Percentiles rank a stretch among this genome's conserved stretches.
Conservation (phyloP, 2,888 invertebrate species). For the Drosophila mulleri region DNA sequence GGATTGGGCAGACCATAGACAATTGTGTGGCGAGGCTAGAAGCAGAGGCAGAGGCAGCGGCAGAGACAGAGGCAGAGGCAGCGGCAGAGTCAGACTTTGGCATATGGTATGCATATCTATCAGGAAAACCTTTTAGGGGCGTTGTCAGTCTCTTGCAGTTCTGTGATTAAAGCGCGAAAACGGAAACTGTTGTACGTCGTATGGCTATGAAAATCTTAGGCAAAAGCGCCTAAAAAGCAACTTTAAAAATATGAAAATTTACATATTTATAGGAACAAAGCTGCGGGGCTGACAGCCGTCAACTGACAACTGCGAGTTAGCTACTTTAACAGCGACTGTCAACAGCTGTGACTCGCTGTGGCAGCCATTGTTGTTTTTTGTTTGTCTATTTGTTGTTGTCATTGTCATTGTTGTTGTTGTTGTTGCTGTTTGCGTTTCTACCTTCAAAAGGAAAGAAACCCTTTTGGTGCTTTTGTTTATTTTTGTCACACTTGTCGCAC, state of each 20-base stretch:
- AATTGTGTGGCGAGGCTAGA: neutral
- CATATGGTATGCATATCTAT: slow-evolving; percentile 44
- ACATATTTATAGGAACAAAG: slow-evolving; percentile 24
- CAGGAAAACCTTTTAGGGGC: slow-evolving; percentile 16
- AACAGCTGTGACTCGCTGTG: slow-evolving; percentile 49
- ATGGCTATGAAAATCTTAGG: neutral
- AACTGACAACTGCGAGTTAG: slow-evolving; percentile 1
- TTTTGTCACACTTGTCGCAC: slow-evolving; percentile 42
- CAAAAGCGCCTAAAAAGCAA: slow-evolving; percentile 13
- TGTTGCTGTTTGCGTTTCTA: slow-evolving; percentile 8
- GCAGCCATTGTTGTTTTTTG: slow-evolving; percentile 10
- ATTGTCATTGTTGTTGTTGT: slow-evolving; percentile 2
- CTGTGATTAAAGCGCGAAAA: slow-evolving; percentile 3
- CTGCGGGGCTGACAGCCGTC: too few relatives aligned
- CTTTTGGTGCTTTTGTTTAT: slow-evolving; percentile 39
- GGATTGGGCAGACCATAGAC: neutral
- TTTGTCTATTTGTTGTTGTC: slow-evolving; percentile 11
- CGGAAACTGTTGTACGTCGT: neutral
- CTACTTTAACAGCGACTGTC: slow-evolving; percentile 23
- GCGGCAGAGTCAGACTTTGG: slow-evolving; percentile 20
- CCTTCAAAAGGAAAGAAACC: slow-evolving; percentile 31
- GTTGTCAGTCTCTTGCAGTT: neutral
- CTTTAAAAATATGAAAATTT: slow-evolving; percentile 34
- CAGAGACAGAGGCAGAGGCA: slow-evolving; percentile 1
- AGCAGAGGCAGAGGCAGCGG: neutral